Evolutionary conservation across 2,888 invertebrate genomes (phyloP).

Genomic region (Aphodius sticticus): DNA sequence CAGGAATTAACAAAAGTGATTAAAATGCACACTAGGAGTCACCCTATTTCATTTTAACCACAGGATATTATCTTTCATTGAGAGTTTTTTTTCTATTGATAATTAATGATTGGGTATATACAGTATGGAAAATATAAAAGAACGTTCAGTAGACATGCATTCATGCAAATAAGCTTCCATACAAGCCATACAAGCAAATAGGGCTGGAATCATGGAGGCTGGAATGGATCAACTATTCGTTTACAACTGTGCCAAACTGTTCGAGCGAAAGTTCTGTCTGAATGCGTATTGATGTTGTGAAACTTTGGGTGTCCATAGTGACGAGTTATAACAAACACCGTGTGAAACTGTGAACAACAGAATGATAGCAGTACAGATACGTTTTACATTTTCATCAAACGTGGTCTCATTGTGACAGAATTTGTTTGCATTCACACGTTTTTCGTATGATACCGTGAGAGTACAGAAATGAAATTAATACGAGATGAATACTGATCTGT

Average conservation of each 20-base stretch:
- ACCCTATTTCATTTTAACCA: not conserved
- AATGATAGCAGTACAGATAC: not conserved
- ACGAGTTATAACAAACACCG: not conserved
- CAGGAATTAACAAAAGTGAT: not conserved
- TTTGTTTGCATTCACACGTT: not conserved
- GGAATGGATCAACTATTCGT: not conserved
- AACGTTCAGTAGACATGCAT: no score
- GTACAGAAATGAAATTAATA: no score
- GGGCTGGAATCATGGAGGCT: no score
- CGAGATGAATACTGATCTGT: no score
- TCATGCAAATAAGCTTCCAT: no score
- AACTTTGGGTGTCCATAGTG: not conserved
- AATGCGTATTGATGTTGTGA: not conserved
- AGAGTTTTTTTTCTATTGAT: no score
- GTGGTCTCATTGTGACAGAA: not conserved
- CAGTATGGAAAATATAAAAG: no score
- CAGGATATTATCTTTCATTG: no score
- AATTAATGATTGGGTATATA: no score
- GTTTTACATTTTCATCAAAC: not conserved
- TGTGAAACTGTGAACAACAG: not conserved
- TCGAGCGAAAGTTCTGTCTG: not conserved
- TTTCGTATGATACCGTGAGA: not conserved
- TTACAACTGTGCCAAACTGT: not conserved
- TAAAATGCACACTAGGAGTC: not conserved
- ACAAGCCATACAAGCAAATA: no score